phyloP scores from a whole-genome alignment of 2,797 vertebrate genomes.

The Cuniculus paca region DNA sequence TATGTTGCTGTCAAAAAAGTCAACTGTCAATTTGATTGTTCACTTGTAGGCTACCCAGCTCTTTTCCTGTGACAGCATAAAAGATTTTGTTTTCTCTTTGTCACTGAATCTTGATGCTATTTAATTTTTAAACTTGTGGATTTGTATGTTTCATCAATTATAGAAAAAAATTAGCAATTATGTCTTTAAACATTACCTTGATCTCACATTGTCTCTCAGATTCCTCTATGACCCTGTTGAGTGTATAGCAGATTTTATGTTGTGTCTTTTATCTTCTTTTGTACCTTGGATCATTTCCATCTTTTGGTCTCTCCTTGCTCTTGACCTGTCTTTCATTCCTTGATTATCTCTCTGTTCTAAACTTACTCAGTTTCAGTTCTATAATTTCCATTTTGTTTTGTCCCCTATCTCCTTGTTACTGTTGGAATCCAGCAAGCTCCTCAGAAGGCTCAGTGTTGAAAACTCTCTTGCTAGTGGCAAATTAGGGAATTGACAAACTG shows the following conservation, averaged over 20 bases:
- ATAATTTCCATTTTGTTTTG: neutral
- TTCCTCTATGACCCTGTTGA: neutral
- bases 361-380: neutral
- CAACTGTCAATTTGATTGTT: neutral
- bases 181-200: neutral
- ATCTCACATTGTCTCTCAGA: neutral
- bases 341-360: neutral
- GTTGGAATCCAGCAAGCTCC: neutral
- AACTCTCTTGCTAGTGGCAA: neutral
- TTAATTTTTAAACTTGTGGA: neutral
- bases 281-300: neutral
- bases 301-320: neutral
- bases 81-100: conserved; percentile 26
- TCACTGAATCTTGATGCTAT: neutral
- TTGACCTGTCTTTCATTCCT: neutral
- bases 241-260: neutral
- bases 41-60: neutral
- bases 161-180: neutral
- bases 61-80: neutral
- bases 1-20: neutral
- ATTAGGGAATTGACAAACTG: neutral
- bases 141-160: neutral
- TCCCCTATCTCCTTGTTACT: neutral
- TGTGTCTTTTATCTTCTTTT: neutral
- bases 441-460: neutral